Evolutionary conservation across 2,888 invertebrate genomes (phyloP).

Genomic region (Trissolcus japonicus): DNA sequence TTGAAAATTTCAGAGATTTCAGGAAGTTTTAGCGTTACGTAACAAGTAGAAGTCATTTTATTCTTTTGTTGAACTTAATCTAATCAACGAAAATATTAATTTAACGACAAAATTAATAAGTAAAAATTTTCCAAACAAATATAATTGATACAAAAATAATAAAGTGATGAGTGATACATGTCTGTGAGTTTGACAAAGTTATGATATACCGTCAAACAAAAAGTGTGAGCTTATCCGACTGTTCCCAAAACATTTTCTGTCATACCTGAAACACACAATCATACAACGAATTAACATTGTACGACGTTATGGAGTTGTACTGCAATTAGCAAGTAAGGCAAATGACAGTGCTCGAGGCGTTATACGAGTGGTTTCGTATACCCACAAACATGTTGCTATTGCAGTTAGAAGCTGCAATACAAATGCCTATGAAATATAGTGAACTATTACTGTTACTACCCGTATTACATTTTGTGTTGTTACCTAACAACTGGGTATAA

Average conservation of each 20-base stretch:
- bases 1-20: too few relatives aligned
- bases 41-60: too few relatives aligned
- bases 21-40: too few relatives aligned
- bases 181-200: too few relatives aligned
- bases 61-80: too few relatives aligned
- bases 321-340: constrained; percentile 59
- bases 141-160: constrained; percentile 1
- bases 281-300: constrained; percentile 55
- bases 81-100: too few relatives aligned
- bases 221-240: constrained; percentile 45
- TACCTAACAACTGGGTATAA: constrained; percentile 25
- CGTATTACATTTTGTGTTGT: constrained; percentile 42
- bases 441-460: constrained; percentile 51
- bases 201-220: constrained; percentile 33
- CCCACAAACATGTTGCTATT: constrained; percentile 58
- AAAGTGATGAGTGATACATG: constrained; percentile 11
- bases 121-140: too few relatives aligned
- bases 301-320: constrained; percentile 57
- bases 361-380: constrained; percentile 58
- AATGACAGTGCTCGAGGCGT: constrained; percentile 59
- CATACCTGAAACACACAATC: constrained; percentile 52
- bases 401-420: constrained; percentile 54
- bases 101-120: too few relatives aligned
- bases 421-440: constrained; percentile 52
- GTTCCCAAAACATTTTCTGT: constrained; percentile 56